Conservation (phyloP, 2,888 invertebrate genomes). For the Parasteatoda lunata region DNA sequence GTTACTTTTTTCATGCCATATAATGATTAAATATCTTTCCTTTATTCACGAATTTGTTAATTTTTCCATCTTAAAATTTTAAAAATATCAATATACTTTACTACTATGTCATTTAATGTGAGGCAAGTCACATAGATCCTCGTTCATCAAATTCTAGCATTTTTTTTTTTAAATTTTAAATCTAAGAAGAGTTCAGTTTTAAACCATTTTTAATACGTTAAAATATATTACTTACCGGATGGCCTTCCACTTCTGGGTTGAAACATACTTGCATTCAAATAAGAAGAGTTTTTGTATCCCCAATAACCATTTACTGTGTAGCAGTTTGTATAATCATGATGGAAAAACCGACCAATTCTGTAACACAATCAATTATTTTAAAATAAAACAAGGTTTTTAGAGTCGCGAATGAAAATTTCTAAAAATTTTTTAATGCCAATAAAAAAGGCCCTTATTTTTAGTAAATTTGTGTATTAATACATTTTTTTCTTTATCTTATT, state of each 20-base stretch:
- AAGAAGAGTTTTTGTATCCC: slow-evolving; percentile 2
- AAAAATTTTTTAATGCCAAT: background rate
- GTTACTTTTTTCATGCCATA: too few relatives aligned
- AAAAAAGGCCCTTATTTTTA: too few relatives aligned
- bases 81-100: too few relatives aligned
- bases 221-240: slow-evolving; percentile 41
- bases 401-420: background rate
- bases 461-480: background rate
- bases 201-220: background rate
- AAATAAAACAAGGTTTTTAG: background rate
- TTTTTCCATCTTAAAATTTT: too few relatives aligned
- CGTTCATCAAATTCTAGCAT: too few relatives aligned
- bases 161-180: too few relatives aligned
- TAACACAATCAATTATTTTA: background rate
- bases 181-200: too few relatives aligned
- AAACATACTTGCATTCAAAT: slow-evolving; percentile 50
- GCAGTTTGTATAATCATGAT: slow-evolving; percentile 65
- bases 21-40: too few relatives aligned
- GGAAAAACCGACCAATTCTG: slow-evolving; percentile 53
- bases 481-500: too few relatives aligned
- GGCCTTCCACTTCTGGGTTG: slow-evolving; percentile 56
- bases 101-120: too few relatives aligned
- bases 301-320: slow-evolving; percentile 57
- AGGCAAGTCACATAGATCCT: too few relatives aligned
- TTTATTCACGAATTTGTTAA: too few relatives aligned